Base-by-base conservation (phyloP, 2,113 vertebrate species). In the Rousettus leschenaultii region DNA sequence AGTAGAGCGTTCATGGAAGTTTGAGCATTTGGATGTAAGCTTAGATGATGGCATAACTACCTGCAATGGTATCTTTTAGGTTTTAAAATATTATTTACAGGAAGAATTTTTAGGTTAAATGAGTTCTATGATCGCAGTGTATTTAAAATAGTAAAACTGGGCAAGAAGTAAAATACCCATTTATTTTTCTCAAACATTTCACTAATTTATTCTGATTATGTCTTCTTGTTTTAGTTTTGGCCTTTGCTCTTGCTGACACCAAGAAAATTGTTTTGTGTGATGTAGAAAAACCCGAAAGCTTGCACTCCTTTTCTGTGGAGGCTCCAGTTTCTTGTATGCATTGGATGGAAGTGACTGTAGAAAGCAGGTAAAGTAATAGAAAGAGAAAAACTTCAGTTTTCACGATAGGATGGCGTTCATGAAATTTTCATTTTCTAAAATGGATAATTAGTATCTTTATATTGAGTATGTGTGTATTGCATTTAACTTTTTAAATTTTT, bases 331-430 rank as follows among this genome's bases (percentile, higher is more conserved):
- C 99, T 14, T 99, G 99, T 95, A 99, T 99, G 99, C 99, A 99
- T 59, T 99, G 99, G 99, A 99, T 99, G 99, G 99, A 99, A 97
- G 99, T 99, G 95, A 99, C 98, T 26, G 99, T 99, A 93, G 99
- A 99, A 95, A 99, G 98, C 98, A 99, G 99, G 99, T 99, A 94
- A 83, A 86, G 83, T 2, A 5, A 82, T 75, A 11, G 3, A 35
- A 28, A 21, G 14, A n/a, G 30, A 35, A 82, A 77, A 33, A 33
- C 40, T 35, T 22, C 2, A 11, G 33, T 71, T 5, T 16, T 59
- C 65, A 19, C 0, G 0, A 30, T 18, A 35, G 45, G 22, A 35
- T 7, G 6, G 33, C 2, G 5, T 24, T 57, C 6, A 1, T 35
- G 18, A 38, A 35, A n/a, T 65, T 57, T 59, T 38, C 21, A 11